Conservation (phyloP, 2,113 vertebrate species). For the Lepus americanus region DNA sequence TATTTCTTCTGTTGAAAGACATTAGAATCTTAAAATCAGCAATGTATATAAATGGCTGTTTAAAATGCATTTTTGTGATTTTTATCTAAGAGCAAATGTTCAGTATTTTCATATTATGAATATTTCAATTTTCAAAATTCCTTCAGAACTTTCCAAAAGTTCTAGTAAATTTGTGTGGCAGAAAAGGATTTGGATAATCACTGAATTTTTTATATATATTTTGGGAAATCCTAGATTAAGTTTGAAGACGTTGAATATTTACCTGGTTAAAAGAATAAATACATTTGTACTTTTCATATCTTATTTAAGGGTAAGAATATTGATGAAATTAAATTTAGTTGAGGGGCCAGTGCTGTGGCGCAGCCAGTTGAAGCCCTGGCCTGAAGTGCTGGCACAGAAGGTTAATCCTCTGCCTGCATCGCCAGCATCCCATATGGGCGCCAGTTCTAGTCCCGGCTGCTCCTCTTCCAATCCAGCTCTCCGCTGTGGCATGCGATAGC, state of each 20-base stretch:
- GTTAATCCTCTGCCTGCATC: too few relatives aligned
- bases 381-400: too few relatives aligned
- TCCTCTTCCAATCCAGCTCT: too few relatives aligned
- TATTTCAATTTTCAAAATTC: constrained; percentile 63
- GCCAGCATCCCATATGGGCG: too few relatives aligned
- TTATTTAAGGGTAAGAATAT: neutral
- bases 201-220: constrained; percentile 55
- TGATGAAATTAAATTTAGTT: constrained; percentile 8
- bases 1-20: neutral
- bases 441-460: too few relatives aligned
- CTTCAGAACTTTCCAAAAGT: constrained; percentile 36
- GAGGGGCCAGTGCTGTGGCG: too few relatives aligned
- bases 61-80: constrained; percentile 23
- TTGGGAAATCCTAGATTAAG: constrained; percentile 39
- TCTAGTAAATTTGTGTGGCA: neutral
- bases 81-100: constrained; percentile 24
- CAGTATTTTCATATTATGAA: constrained; percentile 29
- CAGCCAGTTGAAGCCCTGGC: too few relatives aligned
- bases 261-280: neutral
- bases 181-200: constrained; percentile 54
- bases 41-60: constrained; percentile 7
- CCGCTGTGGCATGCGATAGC: too few relatives aligned
- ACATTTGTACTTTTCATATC: constrained; percentile 39
- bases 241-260: constrained; percentile 58
- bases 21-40: neutral